Percentiles rank a stretch among this genome's conserved stretches.
Evolutionary conservation across 37 sponge, comb jelly and placozoan species (phyloP).

Genomic region (Beroe ovata): DNA sequence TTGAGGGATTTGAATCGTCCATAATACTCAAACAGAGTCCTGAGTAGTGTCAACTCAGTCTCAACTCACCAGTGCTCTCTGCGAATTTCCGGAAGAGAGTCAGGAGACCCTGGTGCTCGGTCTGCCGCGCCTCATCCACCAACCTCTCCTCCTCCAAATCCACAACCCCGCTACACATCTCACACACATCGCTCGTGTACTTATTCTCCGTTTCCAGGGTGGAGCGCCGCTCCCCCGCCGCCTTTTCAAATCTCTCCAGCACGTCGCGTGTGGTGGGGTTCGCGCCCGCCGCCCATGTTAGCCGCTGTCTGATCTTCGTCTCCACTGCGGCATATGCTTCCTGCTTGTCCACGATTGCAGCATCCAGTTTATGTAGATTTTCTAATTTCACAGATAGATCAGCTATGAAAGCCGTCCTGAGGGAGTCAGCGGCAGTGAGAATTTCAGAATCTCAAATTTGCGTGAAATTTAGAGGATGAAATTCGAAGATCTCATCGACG

Average conservation of each 20-base stretch:
- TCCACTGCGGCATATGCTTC: slow-evolving; percentile 82
- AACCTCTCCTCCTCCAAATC: slow-evolving; percentile 75
- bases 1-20: too few species aligned
- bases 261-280: slow-evolving; percentile 80
- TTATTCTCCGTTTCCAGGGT: background rate
- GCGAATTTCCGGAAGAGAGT: slow-evolving; percentile 24
- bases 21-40: too few species aligned
- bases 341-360: slow-evolving; percentile 68
- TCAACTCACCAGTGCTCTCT: slow-evolving; percentile 32
- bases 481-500: too few species aligned
- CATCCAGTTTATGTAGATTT: slow-evolving; percentile 10
- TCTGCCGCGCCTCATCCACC: background rate
- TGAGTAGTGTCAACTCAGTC: too few species aligned
- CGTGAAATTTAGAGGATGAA: too few species aligned
- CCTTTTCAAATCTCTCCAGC: slow-evolving; percentile 81
- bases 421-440: background rate
- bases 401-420: slow-evolving; percentile 1
- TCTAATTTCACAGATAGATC: background rate
- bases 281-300: slow-evolving; percentile 93
- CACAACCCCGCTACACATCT: slow-evolving; percentile 78
- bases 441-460: too few species aligned
- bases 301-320: slow-evolving; percentile 84
- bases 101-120: background rate
- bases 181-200: slow-evolving; percentile 70
- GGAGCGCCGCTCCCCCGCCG: slow-evolving; percentile 67